These are phyloP conservation scores for Felis chaus DNA, from an alignment of 2,113 vertebrate genomes.

Conservation along the genomic window DNA sequence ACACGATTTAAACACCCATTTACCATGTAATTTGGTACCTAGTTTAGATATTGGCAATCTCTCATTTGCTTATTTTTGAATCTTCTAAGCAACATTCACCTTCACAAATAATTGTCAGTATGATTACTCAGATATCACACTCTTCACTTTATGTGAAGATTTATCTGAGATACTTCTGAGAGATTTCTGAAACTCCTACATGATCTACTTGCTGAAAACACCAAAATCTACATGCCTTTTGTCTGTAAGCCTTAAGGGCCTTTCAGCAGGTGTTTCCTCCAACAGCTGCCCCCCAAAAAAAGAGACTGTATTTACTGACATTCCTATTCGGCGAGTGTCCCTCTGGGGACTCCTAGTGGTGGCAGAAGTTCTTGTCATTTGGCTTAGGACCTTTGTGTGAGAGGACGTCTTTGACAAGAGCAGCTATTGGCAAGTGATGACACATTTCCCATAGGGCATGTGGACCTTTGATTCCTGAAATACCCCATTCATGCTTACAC, in stretches of 20 bases:
- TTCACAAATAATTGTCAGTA: neutral
- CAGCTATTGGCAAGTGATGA: neutral
- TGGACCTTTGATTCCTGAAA: neutral
- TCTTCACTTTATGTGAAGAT: neutral
- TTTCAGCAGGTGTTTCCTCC: conserved; percentile 73
- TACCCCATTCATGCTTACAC: neutral
- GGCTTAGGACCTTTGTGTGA: neutral
- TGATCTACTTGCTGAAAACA: neutral
- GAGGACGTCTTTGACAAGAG: neutral
- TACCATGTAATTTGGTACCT: neutral
- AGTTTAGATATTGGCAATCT: neutral
- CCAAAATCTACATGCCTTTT: conserved; percentile 50
- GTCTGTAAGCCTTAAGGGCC: conserved; percentile 30
- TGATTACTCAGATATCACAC: neutral
- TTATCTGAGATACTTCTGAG: conserved; percentile 4
- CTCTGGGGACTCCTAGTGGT: conserved; percentile 65
- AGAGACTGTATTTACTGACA: conserved; percentile 4
- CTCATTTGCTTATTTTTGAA: conserved; percentile 18
- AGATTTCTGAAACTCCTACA: neutral
- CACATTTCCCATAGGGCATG: neutral
- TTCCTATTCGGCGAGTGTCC: conserved; percentile 59
- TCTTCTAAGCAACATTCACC: neutral
- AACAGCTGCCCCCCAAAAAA: conserved; percentile 74
- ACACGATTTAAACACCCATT: neutral
- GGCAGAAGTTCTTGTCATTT: neutral